Conservation (phyloP, 2,113 vertebrate species). For the Recurvirostra avosetta region DNA sequence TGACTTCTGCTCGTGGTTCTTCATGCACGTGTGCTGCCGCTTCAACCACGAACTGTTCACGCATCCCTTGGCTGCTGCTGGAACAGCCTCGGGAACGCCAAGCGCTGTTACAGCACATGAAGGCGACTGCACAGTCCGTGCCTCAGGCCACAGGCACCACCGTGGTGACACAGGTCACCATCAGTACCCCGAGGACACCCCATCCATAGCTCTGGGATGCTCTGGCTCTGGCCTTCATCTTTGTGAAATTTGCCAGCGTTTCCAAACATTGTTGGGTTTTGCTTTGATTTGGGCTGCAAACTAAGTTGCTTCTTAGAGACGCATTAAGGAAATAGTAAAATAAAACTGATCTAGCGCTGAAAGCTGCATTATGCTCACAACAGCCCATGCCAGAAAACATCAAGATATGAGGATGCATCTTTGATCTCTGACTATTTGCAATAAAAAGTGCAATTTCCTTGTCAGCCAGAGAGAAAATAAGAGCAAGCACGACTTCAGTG, state of each 20-base stretch:
- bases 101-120: no score
- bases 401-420: neutral
- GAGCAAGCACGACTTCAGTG: neutral
- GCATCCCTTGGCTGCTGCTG: neutral
- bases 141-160: rapidly evolving
- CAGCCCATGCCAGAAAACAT: neutral
- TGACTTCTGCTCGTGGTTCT: neutral
- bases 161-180: neutral
- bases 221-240: neutral
- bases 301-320: neutral
- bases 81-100: neutral
- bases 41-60: neutral
- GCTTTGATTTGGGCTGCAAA: neutral
- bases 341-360: neutral
- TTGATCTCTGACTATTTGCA: neutral
- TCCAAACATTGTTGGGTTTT: neutral
- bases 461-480: neutral
- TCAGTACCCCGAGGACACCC: neutral
- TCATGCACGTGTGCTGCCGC: neutral
- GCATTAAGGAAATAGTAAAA: neutral
- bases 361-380: neutral
- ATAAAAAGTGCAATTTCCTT: neutral
- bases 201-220: neutral
- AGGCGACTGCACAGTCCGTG: rapidly evolving
- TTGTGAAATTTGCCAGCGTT: neutral